Evolutionary conservation across 1,140 invertebrate species (phyloP).

Genomic region (Chrysoperla carnea): DNA sequence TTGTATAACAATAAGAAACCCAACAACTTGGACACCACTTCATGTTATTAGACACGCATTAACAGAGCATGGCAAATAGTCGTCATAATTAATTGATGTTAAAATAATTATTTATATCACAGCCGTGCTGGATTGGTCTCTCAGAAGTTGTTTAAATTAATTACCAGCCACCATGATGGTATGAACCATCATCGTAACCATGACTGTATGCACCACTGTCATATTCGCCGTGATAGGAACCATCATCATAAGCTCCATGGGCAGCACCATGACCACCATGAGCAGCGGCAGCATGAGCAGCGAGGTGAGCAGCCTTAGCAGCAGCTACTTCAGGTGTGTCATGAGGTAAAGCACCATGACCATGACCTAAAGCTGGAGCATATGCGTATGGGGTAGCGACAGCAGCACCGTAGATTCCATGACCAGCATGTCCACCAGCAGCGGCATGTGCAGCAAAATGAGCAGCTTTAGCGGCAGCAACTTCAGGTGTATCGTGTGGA

Average conservation of each 20-base stretch:
- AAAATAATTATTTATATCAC: too few relatives aligned
- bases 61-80: too few relatives aligned
- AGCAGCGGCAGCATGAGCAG: conserved; percentile 9
- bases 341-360: background rate
- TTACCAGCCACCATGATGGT: too few relatives aligned
- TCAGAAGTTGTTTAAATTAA: too few relatives aligned
- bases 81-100: too few relatives aligned
- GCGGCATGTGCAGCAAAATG: conserved; percentile 18
- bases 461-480: conserved; percentile 20
- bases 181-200: too few relatives aligned
- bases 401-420: background rate
- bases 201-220: too few relatives aligned
- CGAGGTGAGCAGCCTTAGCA: conserved; percentile 17
- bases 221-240: conserved; percentile 1
- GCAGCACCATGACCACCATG: conserved; percentile 3
- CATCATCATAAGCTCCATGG: conserved; percentile 2
- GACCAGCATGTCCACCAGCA: conserved; percentile 9
- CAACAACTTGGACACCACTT: too few relatives aligned
- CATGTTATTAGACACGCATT: too few relatives aligned
- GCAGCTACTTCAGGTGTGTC: conserved; percentile 12
- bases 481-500: conserved; percentile 1
- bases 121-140: too few relatives aligned
- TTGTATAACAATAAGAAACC: too few relatives aligned
- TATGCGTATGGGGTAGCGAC: background rate
- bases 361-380: conserved; percentile 4